A percentile compares a stretch with the other conserved stretches of the same genome.
Evolutionary conservation across 2,888 invertebrate genomes (phyloP).

Genomic region (Patella ulyssiponensis): DNA sequence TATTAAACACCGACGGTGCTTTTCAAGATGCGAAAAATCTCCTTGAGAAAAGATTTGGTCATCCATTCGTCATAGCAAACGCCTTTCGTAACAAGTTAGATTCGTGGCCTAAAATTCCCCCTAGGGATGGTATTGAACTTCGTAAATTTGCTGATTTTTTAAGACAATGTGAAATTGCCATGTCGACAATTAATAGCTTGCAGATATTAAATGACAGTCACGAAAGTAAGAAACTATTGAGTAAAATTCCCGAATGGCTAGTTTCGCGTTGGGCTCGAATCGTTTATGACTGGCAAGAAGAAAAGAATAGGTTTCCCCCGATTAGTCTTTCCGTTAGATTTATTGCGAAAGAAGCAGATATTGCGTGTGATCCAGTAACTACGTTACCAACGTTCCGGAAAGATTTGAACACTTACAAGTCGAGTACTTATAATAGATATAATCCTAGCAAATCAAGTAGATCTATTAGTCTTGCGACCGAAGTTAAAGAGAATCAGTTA

Average conservation of each 20-base stretch:
- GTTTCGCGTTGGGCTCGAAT: constrained; percentile 21
- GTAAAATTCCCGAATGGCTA: constrained; percentile 34
- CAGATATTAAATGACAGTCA: constrained; percentile 11
- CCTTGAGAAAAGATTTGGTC: constrained; percentile 17
- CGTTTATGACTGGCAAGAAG: constrained; percentile 11
- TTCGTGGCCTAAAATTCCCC: constrained; percentile 19
- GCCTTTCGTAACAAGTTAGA: constrained; percentile 23
- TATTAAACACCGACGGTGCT: not conserved
- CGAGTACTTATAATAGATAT: not conserved
- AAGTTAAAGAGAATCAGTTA: not conserved
- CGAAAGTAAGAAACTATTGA: constrained; percentile 23
- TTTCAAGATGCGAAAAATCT: not conserved
- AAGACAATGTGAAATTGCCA: constrained; percentile 25
- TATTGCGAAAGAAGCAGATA: constrained; percentile 19
- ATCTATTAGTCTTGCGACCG: not conserved
- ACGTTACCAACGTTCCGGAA: constrained; percentile 2
- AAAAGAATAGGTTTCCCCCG: not conserved
- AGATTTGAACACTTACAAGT: not conserved
- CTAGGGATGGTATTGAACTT: constrained; percentile 20
- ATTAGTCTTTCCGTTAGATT: constrained; percentile 9
- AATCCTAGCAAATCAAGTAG: not conserved
- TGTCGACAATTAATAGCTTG: constrained; percentile 8
- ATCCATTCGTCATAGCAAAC: constrained; percentile 18
- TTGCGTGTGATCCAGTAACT: constrained; percentile 11
- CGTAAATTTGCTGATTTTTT: not conserved